Conservation (phyloP, 2,888 invertebrate species). For the Ormyrus nitidulus region DNA sequence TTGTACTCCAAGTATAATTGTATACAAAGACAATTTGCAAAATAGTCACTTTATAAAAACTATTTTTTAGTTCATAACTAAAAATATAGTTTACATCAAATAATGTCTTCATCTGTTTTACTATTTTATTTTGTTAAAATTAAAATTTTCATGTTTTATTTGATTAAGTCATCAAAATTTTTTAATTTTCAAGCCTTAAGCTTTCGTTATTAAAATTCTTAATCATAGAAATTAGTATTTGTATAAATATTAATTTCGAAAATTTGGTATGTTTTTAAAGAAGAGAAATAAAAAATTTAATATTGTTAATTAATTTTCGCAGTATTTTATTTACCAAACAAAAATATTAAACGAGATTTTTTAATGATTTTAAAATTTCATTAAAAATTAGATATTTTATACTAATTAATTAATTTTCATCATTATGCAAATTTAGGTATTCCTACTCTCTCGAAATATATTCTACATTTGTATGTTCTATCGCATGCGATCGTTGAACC, state of each 20-base stretch:
- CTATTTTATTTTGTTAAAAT: neutral
- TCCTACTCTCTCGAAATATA: no score
- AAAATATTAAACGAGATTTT: neutral
- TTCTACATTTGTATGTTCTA: no score
- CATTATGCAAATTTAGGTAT: neutral
- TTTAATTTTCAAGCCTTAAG: no score
- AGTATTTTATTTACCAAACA: neutral
- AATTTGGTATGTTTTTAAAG: conserved; percentile 18
- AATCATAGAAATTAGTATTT: conserved; percentile 11
- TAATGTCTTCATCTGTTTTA: conserved; percentile 3
- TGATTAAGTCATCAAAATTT: no score
- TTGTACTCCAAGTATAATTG: conserved; percentile 10
- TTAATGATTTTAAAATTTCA: neutral
- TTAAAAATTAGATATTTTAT: no score
- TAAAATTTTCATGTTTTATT: no score
- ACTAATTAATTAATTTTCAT: neutral
- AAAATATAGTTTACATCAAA: conserved; percentile 32
- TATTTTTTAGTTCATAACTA: conserved; percentile 24
- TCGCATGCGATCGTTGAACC: conserved; percentile 16
- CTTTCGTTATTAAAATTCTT: conserved; percentile 4
- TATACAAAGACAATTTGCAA: conserved; percentile 23
- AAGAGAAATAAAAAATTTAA: conserved; percentile 7
- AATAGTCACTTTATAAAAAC: conserved; percentile 26
- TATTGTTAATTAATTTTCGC: neutral
- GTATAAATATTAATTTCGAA: conserved; percentile 19